These are phyloP conservation scores for Parotia lawesii DNA, from an alignment of 2,113 vertebrate species.

Conservation along the genomic window DNA sequence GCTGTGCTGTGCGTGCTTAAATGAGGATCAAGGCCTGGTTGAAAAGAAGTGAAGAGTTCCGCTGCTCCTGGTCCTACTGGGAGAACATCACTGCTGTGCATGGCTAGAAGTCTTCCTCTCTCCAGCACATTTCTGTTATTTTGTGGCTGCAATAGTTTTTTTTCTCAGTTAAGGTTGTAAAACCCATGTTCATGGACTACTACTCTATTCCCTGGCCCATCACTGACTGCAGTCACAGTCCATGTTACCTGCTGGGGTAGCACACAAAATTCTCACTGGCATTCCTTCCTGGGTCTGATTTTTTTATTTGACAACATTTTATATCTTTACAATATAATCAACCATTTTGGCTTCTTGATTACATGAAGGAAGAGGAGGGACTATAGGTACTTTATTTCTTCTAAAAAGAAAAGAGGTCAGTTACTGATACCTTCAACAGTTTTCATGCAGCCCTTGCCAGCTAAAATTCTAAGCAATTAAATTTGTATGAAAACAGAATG, in stretches of 20 bases:
- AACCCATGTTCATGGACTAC: background rate
- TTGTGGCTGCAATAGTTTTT: background rate
- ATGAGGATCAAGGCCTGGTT: background rate
- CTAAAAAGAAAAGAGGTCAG: background rate
- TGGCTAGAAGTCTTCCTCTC: background rate
- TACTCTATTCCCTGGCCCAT: background rate
- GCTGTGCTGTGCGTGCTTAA: fast-evolving
- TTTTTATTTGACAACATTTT: background rate
- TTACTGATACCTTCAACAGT: background rate
- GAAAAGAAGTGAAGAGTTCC: background rate
- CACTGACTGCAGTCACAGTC: background rate
- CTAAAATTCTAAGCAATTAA: background rate
- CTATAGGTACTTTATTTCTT: background rate
- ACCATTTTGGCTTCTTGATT: background rate
- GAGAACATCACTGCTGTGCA: background rate
- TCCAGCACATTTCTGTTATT: background rate
- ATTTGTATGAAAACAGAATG: background rate
- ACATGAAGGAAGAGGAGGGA: background rate
- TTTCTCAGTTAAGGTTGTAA: background rate
- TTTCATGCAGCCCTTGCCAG: background rate
- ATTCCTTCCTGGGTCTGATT: background rate
- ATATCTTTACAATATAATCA: background rate
- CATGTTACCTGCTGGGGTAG: background rate
- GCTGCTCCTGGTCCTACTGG: background rate
- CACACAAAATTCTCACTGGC: background rate